Base-by-base conservation (phyloP, 2,888 invertebrate genomes). In the Phyllotreta cruciferae region DNA sequence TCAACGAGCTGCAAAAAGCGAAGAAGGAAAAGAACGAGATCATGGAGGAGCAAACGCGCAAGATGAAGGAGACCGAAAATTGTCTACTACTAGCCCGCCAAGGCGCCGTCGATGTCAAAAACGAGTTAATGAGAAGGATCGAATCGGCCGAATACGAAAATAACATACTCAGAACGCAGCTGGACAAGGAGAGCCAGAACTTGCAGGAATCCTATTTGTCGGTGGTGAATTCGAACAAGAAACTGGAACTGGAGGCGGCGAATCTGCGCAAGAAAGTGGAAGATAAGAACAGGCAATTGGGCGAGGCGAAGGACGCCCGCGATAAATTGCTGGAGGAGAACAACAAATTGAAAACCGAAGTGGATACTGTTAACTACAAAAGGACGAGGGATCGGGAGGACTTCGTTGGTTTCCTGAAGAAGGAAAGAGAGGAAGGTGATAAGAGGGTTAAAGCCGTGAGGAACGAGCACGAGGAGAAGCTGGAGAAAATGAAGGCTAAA, bases 401-500 rank as follows among this genome's bases (percentile, higher is more conserved):
- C 73, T 80, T 71, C 73, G 72, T 77, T 10, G 67, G 74, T 57
- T 69, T 80, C 10, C 57, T 80, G 55, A 75, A 75, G 66, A 77
- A 78, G 64, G 77, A 79, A 49, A 74, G 71, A 13, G 75, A 72
- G 13, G 77, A 77, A n/a, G 73, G 67, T 41, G 74, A 74, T 66
- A 71, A 85, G 63, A 83, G 82, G 67, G 80, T 82, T 5, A 80
- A 83, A 60, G 86, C 88, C 61, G 82, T 89, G 3, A 83, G 87
- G 60, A 83, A 82, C 13, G 90, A 90, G 74, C 88, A 91, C 75
- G 91, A 90, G 73, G 85, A 85, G 69, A 92, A 92, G 81, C 81
- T 93, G 74, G 90, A 89, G 74, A 86, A 89, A 79, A 89, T 92
- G 86, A 93, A 92, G 78, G 84, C 86, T 55, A 90, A 90, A 86